These are phyloP conservation scores for Periophthalmus modestus DNA, from an alignment of 2,113 vertebrate genomes.

Conservation along the genomic window DNA sequence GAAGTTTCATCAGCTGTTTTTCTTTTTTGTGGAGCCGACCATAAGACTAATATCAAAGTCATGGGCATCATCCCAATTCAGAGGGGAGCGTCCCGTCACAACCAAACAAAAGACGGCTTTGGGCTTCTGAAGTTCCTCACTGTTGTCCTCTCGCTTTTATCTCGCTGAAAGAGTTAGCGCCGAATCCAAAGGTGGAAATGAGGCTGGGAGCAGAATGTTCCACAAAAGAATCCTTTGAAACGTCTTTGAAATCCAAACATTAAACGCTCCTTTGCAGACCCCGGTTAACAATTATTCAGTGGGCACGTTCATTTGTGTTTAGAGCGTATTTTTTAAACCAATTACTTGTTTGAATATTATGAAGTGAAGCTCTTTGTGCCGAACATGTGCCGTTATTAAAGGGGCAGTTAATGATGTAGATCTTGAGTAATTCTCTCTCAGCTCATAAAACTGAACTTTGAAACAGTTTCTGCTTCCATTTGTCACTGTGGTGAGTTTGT, in stretches of 20 bases:
- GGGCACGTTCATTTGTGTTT: background rate
- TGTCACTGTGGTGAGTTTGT: background rate
- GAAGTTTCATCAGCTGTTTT: slow-evolving; percentile 54
- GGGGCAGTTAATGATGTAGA: background rate
- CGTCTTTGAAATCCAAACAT: slow-evolving; percentile 6
- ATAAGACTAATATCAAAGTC: slow-evolving; percentile 45
- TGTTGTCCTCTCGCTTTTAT: slow-evolving; percentile 18
- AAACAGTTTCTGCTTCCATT: background rate
- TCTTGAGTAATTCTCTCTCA: background rate
- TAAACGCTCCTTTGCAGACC: slow-evolving; percentile 8
- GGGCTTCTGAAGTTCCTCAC: slow-evolving; percentile 29
- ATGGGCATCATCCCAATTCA: slow-evolving; percentile 21
- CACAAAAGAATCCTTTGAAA: slow-evolving; percentile 10
- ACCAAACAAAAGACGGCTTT: slow-evolving; percentile 19
- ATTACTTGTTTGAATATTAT: background rate
- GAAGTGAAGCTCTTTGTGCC: background rate
- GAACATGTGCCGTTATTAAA: background rate
- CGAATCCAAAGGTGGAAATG: slow-evolving; percentile 3
- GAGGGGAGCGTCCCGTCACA: slow-evolving; percentile 32
- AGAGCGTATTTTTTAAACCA: background rate
- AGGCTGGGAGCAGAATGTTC: slow-evolving; percentile 7
- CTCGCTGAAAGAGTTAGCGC: slow-evolving; percentile 18
- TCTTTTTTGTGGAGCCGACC: slow-evolving; percentile 41
- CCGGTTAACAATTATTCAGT: slow-evolving; percentile 2
- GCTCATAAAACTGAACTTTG: background rate